phyloP scores from a whole-genome alignment of 2,888 invertebrate species.

The Melanostoma mellinum region DNA sequence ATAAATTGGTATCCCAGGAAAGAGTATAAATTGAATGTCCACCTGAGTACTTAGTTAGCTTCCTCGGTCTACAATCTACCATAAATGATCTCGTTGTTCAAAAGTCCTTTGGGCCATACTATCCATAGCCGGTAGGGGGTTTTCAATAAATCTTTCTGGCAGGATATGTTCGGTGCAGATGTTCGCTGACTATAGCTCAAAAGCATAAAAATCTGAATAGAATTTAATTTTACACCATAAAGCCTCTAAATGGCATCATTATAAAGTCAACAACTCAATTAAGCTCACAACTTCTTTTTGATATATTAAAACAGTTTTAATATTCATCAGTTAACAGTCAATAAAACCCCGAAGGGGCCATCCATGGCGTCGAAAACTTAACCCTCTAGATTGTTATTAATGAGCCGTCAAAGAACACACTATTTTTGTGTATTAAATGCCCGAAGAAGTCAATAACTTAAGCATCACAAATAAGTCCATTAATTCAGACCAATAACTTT shows the following conservation, averaged over 20 bases:
- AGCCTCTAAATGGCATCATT: background rate
- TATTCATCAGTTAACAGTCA: constrained; percentile 5
- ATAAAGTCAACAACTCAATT: constrained; percentile 16
- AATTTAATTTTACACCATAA: too few relatives aligned
- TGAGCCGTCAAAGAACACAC: background rate
- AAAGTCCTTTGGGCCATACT: too few relatives aligned
- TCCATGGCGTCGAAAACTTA: background rate
- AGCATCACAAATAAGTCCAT: constrained; percentile 6
- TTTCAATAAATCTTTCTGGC: too few relatives aligned
- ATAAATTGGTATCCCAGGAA: too few relatives aligned
- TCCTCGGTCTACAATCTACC: too few relatives aligned
- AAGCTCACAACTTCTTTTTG: constrained; percentile 1
- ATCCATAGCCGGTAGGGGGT: too few relatives aligned
- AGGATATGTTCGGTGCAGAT: too few relatives aligned
- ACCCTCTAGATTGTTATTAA: background rate
- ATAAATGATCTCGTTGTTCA: too few relatives aligned
- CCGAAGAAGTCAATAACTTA: background rate
- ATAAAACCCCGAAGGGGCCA: background rate
- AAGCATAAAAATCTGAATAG: too few relatives aligned
- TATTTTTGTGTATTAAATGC: background rate
- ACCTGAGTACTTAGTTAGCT: too few relatives aligned
- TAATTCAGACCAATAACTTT: constrained; percentile 7
- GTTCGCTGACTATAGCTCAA: too few relatives aligned
- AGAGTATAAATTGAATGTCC: too few relatives aligned
- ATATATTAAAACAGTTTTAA: background rate